Percentiles rank a stretch among this genome's conserved stretches.
Evolutionary conservation across 2,888 invertebrate species (phyloP).

Genomic region (Patella ulyssiponensis): DNA sequence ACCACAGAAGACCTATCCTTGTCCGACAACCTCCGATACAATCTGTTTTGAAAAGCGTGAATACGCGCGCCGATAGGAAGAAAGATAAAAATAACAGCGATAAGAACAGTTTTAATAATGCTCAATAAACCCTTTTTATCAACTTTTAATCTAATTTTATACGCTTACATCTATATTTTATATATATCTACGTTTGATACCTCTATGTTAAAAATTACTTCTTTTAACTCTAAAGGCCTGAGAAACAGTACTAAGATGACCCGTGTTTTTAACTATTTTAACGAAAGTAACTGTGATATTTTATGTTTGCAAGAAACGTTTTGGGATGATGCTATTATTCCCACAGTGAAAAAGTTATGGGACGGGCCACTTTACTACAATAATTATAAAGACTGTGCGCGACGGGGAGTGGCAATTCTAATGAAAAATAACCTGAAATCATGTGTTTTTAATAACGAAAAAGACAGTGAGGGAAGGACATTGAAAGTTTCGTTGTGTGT

Average conservation of each 20-base stretch:
- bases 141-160: too few species aligned
- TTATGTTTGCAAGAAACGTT: slow-evolving; percentile 20
- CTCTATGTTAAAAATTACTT: not conserved
- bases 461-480: slow-evolving; percentile 11
- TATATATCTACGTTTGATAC: not conserved
- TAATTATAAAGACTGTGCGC: not conserved
- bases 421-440: slow-evolving; percentile 8
- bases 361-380: slow-evolving; percentile 6
- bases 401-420: slow-evolving; percentile 20
- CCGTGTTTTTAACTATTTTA: not conserved
- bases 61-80: too few species aligned
- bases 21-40: too few species aligned
- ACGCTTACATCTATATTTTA: too few species aligned
- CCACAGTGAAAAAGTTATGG: slow-evolving; percentile 6
- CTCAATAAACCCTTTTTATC: too few species aligned
- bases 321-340: slow-evolving; percentile 6
- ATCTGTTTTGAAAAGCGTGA: too few species aligned
- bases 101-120: too few species aligned
- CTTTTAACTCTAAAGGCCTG: not conserved
- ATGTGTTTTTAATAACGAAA: not conserved
- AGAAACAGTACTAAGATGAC: not conserved
- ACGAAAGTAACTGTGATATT: not conserved
- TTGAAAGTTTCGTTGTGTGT: slow-evolving; percentile 11
- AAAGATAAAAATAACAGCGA: too few species aligned
- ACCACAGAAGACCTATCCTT: too few species aligned